Evolutionary conservation across 2,113 vertebrate genomes (phyloP).

Genomic region (Upupa epops): DNA sequence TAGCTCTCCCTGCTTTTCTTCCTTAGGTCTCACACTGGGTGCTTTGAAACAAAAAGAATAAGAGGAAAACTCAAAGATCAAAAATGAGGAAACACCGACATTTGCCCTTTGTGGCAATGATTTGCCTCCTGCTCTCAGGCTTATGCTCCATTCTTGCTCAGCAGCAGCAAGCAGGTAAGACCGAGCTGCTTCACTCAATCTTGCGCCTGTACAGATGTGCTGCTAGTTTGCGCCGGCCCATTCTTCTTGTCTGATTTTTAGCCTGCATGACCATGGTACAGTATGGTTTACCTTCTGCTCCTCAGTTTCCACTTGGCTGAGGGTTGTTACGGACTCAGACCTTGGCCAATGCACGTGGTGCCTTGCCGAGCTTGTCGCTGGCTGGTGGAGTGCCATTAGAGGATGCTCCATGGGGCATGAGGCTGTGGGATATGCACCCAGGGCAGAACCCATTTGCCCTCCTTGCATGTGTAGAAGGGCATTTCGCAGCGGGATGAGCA

Average conservation of each 20-base stretch:
- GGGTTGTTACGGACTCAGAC: not conserved
- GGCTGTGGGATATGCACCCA: not conserved
- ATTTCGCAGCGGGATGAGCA: not conserved
- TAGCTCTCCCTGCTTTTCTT: not conserved
- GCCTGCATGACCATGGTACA: not conserved
- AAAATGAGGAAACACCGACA: slow-evolving; percentile 82
- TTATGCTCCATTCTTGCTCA: slow-evolving; percentile 75
- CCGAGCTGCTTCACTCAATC: rapidly evolving
- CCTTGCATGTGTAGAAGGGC: not conserved
- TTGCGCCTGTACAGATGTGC: rapidly evolving
- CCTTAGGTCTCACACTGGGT: slow-evolving; percentile 62
- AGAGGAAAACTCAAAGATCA: not conserved
- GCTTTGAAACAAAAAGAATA: slow-evolving; percentile 56
- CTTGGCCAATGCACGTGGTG: not conserved
- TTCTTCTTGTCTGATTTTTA: not conserved
- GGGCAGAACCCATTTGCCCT: not conserved
- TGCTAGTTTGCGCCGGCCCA: rapidly evolving
- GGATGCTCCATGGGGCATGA: not conserved
- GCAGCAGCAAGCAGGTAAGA: slow-evolving; percentile 72
- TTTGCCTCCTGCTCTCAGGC: slow-evolving; percentile 79
- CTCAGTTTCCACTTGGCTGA: not conserved
- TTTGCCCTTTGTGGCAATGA: slow-evolving; percentile 67
- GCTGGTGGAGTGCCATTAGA: rapidly evolving
- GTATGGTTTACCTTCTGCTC: not conserved
- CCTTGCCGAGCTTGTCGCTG: not conserved